Conservation (phyloP, 2,113 vertebrate species). For the Tachuris rubrigastra region DNA sequence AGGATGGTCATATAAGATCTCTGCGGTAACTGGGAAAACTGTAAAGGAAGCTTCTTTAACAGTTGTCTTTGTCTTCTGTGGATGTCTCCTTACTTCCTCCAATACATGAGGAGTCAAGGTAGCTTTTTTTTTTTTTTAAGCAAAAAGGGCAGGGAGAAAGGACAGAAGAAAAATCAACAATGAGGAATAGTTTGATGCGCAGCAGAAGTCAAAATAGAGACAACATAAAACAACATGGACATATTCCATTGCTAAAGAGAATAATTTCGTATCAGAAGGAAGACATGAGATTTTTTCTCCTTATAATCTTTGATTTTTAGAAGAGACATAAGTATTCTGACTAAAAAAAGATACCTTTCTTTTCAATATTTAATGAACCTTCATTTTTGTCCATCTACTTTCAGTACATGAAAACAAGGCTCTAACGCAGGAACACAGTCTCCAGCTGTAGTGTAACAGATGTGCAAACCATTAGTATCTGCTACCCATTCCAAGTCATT, state of each 20-base stretch:
- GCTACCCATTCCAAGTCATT: conserved; percentile 63
- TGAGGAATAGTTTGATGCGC: not conserved
- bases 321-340: not conserved
- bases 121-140: not conserved
- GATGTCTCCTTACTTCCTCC: not conserved
- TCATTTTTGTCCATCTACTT: conserved; percentile 40
- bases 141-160: not conserved
- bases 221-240: not conserved
- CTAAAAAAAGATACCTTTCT: not conserved
- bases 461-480: conserved; percentile 67
- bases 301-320: not conserved
- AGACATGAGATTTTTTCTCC: not conserved
- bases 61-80: not conserved
- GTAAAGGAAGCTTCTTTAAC: not conserved
- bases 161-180: not conserved
- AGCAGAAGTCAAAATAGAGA: not conserved
- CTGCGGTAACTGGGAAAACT: not conserved
- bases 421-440: not conserved
- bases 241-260: not conserved
- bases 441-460: conserved; percentile 61
- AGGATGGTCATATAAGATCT: not conserved
- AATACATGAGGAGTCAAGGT: not conserved
- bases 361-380: conserved; percentile 56
- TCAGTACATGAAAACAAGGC: not conserved
- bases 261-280: not conserved